Conservation (phyloP, 2,113 vertebrate genomes). For the Aspiorhynchus laticeps region DNA sequence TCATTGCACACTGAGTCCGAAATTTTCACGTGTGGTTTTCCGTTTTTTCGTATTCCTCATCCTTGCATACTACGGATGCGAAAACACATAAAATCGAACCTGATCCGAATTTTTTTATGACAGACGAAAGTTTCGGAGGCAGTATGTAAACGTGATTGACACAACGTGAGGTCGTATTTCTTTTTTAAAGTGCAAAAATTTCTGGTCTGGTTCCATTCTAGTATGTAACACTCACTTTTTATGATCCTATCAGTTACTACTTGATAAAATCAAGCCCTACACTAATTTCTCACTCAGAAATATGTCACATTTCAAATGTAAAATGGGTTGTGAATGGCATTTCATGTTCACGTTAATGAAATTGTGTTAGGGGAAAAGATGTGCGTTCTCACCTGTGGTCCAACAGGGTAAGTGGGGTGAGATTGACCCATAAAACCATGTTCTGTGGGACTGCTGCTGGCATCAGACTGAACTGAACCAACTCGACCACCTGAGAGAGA, state of each 20-base stretch:
- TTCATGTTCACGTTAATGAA: background rate
- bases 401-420: conserved; percentile 87
- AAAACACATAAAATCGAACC: no score
- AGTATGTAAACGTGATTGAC: no score
- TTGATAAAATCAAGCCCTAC: background rate
- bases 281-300: background rate
- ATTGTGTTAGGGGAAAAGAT: background rate
- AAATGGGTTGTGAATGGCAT: background rate
- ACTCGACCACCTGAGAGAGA: conserved; percentile 65
- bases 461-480: conserved; percentile 80
- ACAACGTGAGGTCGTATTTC: no score
- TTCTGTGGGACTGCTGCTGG: conserved; percentile 85
- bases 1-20: no score
- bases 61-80: no score
- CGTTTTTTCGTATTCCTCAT: no score
- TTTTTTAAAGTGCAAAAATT: no score
- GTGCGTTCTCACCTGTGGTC: conserved; percentile 86
- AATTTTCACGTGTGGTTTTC: no score
- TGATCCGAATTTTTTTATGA: no score
- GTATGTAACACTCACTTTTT: background rate
- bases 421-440: conserved; percentile 85
- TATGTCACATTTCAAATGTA: background rate
- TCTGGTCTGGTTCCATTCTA: background rate
- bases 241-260: background rate
- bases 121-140: no score